Evolutionary conservation across 2,113 vertebrate genomes (phyloP), one percentile per base, ranked within the genome.

Genomic region (Psettodes erumei): DNA sequence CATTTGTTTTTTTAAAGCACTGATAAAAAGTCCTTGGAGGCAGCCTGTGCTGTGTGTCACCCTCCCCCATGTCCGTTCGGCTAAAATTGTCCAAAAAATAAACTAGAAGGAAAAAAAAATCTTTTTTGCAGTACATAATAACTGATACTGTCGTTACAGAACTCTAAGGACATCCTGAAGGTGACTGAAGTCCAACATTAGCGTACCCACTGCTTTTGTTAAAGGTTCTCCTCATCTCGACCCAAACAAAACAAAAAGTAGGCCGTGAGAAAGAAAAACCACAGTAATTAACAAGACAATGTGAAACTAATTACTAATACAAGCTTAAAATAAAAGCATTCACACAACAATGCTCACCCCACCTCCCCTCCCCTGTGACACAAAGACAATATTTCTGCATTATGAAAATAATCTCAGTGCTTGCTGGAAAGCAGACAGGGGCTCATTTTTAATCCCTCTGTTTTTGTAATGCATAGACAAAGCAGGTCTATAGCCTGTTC

Each of bases 251-350:
- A 54, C 27, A 43, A 70, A 75, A 88, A 67, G 40, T 81, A 83
- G 85, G 85, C 65, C 83, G 74, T 91, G 91, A 85, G 90, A 92
- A 90, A 71, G 68, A 77, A 59, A 61, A 62, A 69, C 65, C 33
- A 40, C 66, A 43, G 72, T 70, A 85, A 84, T 90, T 87, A 88
- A 63, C 68, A 42, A 68, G 55, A 90, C 88, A 90, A 92, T 90
- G 81, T 72, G 9, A 18, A 19, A 43, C 72, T 78, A 78, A 87
- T 90, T 88, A 74, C 75, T 87, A 67, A 88, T 78, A 60, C 53
- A 2, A 48, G 27, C 50, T 80, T 63, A 78, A 48, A 77, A 90
- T 82, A 81, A 89, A 88, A 77, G 68, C 81, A 74, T 58, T 12
- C 68, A 77, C 9, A 73, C 66, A 82, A 88, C 81, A 83, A 72